Evolutionary conservation across 2,888 invertebrate genomes (phyloP).

Genomic region (Muschampia plurimacula): DNA sequence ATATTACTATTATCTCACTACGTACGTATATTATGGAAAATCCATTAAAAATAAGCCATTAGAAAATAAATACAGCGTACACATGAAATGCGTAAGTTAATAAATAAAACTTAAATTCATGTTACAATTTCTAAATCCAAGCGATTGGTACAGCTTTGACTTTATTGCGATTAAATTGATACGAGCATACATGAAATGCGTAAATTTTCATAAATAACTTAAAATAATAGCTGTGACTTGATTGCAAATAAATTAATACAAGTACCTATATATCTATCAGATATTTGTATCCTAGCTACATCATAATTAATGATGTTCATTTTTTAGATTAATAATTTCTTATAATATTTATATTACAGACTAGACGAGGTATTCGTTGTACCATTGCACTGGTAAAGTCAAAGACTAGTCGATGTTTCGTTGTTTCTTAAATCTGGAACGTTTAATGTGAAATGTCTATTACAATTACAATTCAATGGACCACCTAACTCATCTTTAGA

Average conservation of each 20-base stretch:
- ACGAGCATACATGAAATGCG: background rate
- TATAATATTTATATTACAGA: slow-evolving; percentile 60
- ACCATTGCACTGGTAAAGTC: slow-evolving; percentile 27
- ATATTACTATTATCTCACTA: background rate
- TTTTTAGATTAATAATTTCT: background rate
- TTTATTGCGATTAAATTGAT: background rate
- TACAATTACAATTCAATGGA: slow-evolving; percentile 72
- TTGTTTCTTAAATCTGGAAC: slow-evolving; percentile 71
- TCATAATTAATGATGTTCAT: background rate
- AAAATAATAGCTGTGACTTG: background rate
- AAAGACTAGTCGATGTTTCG: slow-evolving; percentile 75
- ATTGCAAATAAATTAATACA: background rate
- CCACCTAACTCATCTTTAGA: slow-evolving; percentile 72
- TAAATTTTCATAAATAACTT: background rate
- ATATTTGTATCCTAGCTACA: slow-evolving; percentile 12
- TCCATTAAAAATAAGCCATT: background rate
- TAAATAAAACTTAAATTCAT: background rate
- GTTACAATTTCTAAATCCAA: background rate
- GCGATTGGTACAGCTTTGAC: background rate
- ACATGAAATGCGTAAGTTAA: background rate
- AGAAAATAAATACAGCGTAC: background rate
- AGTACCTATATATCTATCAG: background rate
- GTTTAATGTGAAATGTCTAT: slow-evolving; percentile 77
- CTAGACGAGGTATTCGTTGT: slow-evolving; percentile 59
- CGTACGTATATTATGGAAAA: background rate